Conservation (phyloP, 1,140 invertebrate species). For the Conus betulinus region DNA sequence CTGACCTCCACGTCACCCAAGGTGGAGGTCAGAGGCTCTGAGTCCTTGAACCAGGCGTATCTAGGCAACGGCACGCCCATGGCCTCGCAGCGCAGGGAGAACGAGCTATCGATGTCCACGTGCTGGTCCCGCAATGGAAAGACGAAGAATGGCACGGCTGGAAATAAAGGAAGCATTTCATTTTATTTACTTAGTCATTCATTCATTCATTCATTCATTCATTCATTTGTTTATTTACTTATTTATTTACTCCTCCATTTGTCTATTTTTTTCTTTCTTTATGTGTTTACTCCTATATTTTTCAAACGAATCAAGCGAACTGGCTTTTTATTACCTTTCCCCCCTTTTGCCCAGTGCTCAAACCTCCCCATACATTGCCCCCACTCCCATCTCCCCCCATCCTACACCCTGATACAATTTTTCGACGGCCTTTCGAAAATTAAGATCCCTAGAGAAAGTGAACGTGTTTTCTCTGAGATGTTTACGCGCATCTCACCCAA, state of each 20-base stretch:
- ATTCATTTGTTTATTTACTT: background rate
- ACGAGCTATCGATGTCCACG: slow-evolving; percentile 86
- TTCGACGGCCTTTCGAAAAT: too few species aligned
- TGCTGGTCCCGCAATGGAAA: slow-evolving; percentile 92
- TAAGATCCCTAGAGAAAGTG: too few species aligned
- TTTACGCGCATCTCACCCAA: too few species aligned
- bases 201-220: background rate
- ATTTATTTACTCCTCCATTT: background rate
- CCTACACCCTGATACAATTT: too few species aligned
- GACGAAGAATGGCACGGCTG: slow-evolving; percentile 93
- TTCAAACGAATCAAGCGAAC: too few species aligned
- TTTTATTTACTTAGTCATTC: background rate
- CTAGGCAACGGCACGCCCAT: slow-evolving; percentile 95
- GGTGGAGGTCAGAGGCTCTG: slow-evolving; percentile 77
- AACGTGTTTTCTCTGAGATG: too few species aligned
- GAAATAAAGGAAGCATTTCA: slow-evolving; percentile 53
- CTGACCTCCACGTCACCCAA: slow-evolving; percentile 76
- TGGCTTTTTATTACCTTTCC: too few species aligned
- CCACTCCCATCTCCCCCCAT: too few species aligned
- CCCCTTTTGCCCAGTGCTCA: too few species aligned
- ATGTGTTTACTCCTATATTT: too few species aligned
- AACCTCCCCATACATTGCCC: too few species aligned
- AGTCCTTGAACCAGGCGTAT: slow-evolving; percentile 92
- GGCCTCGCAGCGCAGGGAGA: slow-evolving; percentile 96
- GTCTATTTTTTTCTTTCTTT: background rate